A percentile compares a stretch with the other conserved stretches of the same genome.
phyloP scores from a whole-genome alignment of 1,140 invertebrate genomes.

The Dolichoris vasculosae region DNA sequence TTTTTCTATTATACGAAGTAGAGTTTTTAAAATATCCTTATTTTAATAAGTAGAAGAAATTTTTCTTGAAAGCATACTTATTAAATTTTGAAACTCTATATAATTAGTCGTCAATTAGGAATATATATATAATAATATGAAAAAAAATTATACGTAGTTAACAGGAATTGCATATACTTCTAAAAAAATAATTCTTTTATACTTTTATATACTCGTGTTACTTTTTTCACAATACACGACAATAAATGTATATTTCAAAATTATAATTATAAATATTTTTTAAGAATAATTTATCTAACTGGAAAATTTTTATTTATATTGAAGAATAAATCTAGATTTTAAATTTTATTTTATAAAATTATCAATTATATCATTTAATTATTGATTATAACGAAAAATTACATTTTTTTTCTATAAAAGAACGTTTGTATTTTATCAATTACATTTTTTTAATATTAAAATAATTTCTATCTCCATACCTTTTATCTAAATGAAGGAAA shows the following conservation, averaged over 20 bases:
- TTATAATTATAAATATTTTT: not conserved
- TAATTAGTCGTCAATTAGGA: not conserved
- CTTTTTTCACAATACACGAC: not conserved
- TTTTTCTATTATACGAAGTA: not conserved
- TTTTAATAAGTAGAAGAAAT: not conserved
- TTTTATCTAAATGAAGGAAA: not conserved
- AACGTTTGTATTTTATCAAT: too few species aligned
- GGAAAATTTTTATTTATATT: not conserved
- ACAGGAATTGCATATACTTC: too few species aligned
- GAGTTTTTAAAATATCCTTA: not conserved
- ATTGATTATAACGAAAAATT: not conserved
- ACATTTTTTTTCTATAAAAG: too few species aligned
- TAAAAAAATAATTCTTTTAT: too few species aligned
- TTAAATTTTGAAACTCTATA: not conserved
- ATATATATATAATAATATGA: not conserved
- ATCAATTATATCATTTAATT: not conserved
- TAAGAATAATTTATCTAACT: not conserved
- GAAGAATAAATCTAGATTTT: not conserved
- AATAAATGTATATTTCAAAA: not conserved
- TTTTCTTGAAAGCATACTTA: not conserved
- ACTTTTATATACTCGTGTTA: not conserved
- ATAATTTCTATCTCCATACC: not conserved
- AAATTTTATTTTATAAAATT: not conserved
- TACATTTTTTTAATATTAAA: not conserved
- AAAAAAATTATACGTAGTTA: too few species aligned